These are phyloP conservation scores for Oegoconia quadripuncta DNA, from an alignment of 2,888 invertebrate species.

Conservation along the genomic window DNA sequence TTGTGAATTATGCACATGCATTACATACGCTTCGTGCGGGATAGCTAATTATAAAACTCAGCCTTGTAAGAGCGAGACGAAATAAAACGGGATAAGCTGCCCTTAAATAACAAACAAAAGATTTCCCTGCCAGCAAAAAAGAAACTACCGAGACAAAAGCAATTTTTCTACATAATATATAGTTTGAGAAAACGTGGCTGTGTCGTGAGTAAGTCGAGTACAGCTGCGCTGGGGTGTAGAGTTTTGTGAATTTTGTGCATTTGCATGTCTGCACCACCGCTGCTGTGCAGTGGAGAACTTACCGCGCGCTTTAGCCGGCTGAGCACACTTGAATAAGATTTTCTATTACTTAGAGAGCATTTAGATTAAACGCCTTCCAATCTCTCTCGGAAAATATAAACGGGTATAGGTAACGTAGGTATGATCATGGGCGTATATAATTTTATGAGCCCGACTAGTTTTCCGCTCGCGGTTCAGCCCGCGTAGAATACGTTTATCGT, in stretches of 20 bases:
- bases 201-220: conserved; percentile 16
- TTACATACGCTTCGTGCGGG: no score
- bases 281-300: conserved; percentile 18
- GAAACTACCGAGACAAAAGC: conserved; percentile 28
- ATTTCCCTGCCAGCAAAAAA: conserved; percentile 23
- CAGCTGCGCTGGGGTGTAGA: conserved; percentile 17
- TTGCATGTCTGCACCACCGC: conserved; percentile 21
- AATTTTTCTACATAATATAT: conserved; percentile 34
- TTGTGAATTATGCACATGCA: no score
- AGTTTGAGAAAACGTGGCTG: conserved; percentile 25
- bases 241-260: conserved; percentile 24
- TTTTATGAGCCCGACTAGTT: not conserved
- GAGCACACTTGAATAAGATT: conserved; percentile 13
- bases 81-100: no score
- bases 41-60: no score
- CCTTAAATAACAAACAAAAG: conserved; percentile 23
- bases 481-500: no score
- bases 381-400: not conserved
- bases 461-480: no score
- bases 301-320: conserved; percentile 14
- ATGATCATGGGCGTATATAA: conserved; percentile 1
- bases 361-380: conserved; percentile 1
- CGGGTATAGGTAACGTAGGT: not conserved
- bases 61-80: no score
- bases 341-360: conserved; percentile 11